Evolutionary conservation across 37 sponge, comb jelly and placozoan genomes (phyloP), one percentile per base, ranked within the genome.

Genomic region (Haliclona indistincta): DNA sequence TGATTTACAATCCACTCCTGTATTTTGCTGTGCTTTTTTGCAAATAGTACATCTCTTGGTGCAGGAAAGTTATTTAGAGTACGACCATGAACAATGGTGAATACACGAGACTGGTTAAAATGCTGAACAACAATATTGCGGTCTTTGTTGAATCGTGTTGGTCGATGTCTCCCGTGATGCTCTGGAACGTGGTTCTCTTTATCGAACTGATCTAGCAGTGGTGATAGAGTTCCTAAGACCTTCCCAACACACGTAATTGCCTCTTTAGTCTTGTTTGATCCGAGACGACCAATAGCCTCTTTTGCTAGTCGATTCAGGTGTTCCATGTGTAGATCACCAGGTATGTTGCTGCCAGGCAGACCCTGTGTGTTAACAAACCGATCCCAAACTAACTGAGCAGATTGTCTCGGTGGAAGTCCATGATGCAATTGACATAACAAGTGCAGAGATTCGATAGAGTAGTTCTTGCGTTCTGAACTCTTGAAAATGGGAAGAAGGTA

Each of bases 291-390:
- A 34, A 74, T 35, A 23, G 29, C 30, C 29, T 56, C 63, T 37
- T 74, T 74, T 11, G 8, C 6, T n/a, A 38, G 40, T 26, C 63
- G 4, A 25, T 74, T 74, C 22, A 74, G 41, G 34, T 74, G 75
- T 40, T 74, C 75, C 77, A 64, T 41, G 36, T 64, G 67, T 39
- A 63, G 53, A 43, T 76, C 77, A 5, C 20, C 13, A 3, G 67
- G 53, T 30, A 76, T 63, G 26, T 76, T 64, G 1, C 67, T 47
- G 20, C 65, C 77, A 25, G 44, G 64, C 11, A 22, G 29, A 5
- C 77, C 77, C 19, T 53, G 8, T 26, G 39, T 76, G 39, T 77
- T 77, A 32, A 77, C 65, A 45, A 65, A 65, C 0, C 78, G 64
- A 25, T 38, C n/a, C 44, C 52, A 76, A 33, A 63, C 7, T 11